Percentiles rank a stretch among this genome's conserved stretches.
Evolutionary conservation across 2,113 vertebrate genomes (phyloP).

Genomic region (Indicator indicator): DNA sequence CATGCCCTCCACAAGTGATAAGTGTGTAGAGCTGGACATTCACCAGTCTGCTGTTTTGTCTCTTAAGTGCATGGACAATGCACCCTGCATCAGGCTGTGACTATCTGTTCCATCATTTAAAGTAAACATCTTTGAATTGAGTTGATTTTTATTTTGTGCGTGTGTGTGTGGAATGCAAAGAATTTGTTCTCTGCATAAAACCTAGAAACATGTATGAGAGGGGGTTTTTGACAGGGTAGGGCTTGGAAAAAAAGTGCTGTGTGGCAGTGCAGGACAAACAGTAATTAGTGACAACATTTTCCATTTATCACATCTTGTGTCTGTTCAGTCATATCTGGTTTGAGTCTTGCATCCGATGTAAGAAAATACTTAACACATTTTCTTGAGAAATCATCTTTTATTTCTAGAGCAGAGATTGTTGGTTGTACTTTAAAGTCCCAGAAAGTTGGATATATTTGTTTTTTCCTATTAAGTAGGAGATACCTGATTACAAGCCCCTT

Average conservation of each 20-base stretch:
- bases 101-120: not conserved
- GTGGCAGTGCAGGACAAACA: not conserved
- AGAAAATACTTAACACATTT: not conserved
- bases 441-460: not conserved
- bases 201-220: not conserved
- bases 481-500: not conserved
- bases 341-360: not conserved
- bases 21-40: constrained; percentile 1
- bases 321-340: not conserved
- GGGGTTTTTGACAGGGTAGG: not conserved
- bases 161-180: not conserved
- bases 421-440: not conserved
- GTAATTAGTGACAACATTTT: not conserved
- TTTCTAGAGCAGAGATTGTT: not conserved
- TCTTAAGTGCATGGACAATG: not conserved
- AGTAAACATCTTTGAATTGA: not conserved
- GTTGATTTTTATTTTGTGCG: not conserved
- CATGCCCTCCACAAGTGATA: constrained; percentile 1
- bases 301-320: not conserved
- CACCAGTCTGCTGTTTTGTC: not conserved
- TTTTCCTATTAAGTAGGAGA: not conserved
- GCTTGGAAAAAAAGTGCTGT: not conserved
- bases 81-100: not conserved
- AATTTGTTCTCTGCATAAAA: not conserved
- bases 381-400: not conserved